Evolutionary conservation across 2,888 invertebrate species (phyloP), one percentile per base, ranked within the genome.

Genomic region (Serrognathus titanus): DNA sequence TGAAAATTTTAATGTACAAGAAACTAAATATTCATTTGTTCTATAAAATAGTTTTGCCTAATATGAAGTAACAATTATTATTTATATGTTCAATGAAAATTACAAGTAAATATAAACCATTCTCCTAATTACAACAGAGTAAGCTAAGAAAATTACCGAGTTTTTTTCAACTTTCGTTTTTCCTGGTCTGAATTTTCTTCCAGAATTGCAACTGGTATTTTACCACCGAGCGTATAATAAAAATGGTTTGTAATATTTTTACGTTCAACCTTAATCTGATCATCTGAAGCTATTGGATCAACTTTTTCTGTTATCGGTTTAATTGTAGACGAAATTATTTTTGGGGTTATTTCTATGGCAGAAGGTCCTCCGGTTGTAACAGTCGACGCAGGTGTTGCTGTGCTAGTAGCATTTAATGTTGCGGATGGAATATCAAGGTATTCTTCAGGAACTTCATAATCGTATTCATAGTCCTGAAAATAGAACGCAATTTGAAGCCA

Each of bases 401-500:
- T 31, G 7, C 3, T 85, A 85, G 31, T 82, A 81, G 68, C 85
- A 85, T 74, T 86, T 84, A 64, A 84, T 84, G 68, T 83, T 83
- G 85, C 84, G 78, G 39, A 78, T 81, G 50, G 39, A 46, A 53
- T 13, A n/a, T 55, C 55, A 6, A 50, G 12, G 37, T 55, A 55
- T 50, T 55, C 55, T 69, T 88, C 88, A 3, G 85, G 80, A 67
- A 88, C 87, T 72, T 89, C 88, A 71, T 89, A 89, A 50, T 84
- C 83, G 70, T 88, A 88, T 75, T 89, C 87, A 64, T 87, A 87
- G 70, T 86, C 86, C 88, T 88, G 78, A 81, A 83, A 54, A 51
- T 53, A 52, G 57, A 60, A 50, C 6, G 51, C 11, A 16, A 16
- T 16, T 16, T 16, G 16, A 16, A 16, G 16, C 2, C 16, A 16